Conservation (phyloP, 2,113 vertebrate species). For the Andinoacara biseriatus region DNA sequence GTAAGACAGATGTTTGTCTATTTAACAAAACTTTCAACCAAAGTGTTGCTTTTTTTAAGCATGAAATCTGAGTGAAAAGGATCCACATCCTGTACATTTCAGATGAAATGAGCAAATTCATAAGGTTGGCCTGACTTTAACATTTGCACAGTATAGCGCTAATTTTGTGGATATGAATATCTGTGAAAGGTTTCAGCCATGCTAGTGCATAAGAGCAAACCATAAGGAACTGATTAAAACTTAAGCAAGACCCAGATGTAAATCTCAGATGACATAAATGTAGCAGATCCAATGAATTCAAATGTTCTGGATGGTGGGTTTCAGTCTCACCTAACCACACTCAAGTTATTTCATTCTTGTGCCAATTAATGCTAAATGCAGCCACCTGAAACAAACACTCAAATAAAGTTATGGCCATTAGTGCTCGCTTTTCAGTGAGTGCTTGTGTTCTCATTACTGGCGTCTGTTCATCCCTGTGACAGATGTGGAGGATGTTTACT, state of each 20-base stretch:
- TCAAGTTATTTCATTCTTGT: slow-evolving; percentile 9
- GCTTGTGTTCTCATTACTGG: slow-evolving; percentile 58
- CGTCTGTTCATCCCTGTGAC: slow-evolving; percentile 52
- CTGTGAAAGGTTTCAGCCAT: neutral
- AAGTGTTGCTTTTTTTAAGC: too few species aligned
- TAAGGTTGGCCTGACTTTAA: neutral
- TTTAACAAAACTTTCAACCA: too few species aligned
- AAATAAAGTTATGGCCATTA: slow-evolving; percentile 46
- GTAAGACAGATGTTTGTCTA: neutral
- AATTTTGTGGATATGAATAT: neutral
- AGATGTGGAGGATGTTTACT: slow-evolving; percentile 48
- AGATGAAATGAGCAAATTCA: too few species aligned
- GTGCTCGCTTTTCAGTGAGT: slow-evolving; percentile 32
- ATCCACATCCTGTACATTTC: too few species aligned
- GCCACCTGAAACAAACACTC: slow-evolving; percentile 34
- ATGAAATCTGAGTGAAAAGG: too few species aligned
- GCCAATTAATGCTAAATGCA: slow-evolving; percentile 38
- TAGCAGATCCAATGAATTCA: neutral
- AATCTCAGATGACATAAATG: neutral
- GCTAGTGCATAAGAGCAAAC: neutral
- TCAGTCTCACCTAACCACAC: slow-evolving; percentile 1
- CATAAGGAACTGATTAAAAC: neutral
- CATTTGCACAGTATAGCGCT: neutral
- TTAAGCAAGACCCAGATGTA: neutral
- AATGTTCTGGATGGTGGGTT: neutral